phyloP scores from a whole-genome alignment of 1,140 invertebrate genomes.

The Heterodera schachtii region DNA sequence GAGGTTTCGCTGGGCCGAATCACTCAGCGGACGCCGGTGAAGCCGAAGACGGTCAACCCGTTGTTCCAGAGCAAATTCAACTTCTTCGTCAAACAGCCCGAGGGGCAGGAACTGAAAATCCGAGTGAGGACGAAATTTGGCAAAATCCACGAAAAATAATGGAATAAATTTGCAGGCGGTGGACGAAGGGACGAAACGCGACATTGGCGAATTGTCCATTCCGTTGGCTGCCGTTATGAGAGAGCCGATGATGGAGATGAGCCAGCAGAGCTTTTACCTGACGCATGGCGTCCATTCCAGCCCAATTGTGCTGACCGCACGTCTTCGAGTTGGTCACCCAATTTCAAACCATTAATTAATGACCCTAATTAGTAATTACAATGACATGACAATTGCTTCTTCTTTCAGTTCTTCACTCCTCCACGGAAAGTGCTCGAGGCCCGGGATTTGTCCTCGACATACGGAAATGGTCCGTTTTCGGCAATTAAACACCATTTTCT shows the following conservation, averaged over 20 bases:
- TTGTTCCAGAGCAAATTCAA: constrained; percentile 52
- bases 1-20: constrained; percentile 57
- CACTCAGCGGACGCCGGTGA: constrained; percentile 58
- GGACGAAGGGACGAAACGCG: constrained; percentile 57
- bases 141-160: constrained; percentile 17
- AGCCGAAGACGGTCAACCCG: constrained; percentile 58
- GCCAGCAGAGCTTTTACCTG: constrained; percentile 57
- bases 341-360: neutral
- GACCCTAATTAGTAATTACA: too few relatives aligned
- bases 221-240: constrained; percentile 48
- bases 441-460: constrained; percentile 15
- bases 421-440: constrained; percentile 25
- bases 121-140: constrained; percentile 24
- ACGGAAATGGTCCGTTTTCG: constrained; percentile 14
- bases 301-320: constrained; percentile 59
- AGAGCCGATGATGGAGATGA: constrained; percentile 60
- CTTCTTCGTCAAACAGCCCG: constrained; percentile 61
- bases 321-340: constrained; percentile 39
- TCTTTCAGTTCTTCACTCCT: constrained; percentile 25
- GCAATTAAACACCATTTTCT: too few relatives aligned
- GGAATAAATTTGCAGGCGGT: constrained; percentile 48
- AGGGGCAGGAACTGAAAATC: constrained; percentile 58
- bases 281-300: constrained; percentile 57
- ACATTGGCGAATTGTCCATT: constrained; percentile 54
- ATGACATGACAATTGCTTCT: too few relatives aligned